A percentile compares a stretch with the other conserved stretches of the same genome.
Conservation (phyloP, 1,140 invertebrate species). For the Solenopsis invicta region DNA sequence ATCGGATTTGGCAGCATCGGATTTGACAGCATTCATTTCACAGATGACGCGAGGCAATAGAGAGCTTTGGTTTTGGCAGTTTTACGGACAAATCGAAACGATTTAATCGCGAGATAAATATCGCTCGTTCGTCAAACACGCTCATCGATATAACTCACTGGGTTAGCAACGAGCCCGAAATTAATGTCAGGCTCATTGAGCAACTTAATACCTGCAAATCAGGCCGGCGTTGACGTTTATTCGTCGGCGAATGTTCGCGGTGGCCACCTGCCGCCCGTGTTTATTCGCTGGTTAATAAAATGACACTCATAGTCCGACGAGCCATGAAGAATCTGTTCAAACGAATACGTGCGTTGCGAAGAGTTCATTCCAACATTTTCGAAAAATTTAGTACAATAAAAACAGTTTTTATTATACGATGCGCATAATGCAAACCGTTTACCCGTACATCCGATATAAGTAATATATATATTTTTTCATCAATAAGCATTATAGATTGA, state of each 20-base stretch:
- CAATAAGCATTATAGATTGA: not conserved
- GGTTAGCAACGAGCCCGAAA: conserved; percentile 40
- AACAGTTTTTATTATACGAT: too few relatives aligned
- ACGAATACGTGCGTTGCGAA: not conserved
- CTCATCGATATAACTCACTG: conserved; percentile 34
- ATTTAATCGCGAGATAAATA: conserved; percentile 59
- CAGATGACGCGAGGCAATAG: conserved; percentile 18
- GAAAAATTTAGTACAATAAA: conserved; percentile 11
- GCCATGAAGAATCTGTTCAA: conserved; percentile 37
- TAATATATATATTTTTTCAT: not conserved
- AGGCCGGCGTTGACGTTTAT: conserved; percentile 53
- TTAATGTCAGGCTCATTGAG: conserved; percentile 60
- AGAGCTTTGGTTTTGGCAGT: conserved; percentile 56
- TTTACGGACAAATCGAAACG: conserved; percentile 51
- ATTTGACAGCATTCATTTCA: conserved; percentile 42
- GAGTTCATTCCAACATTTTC: not conserved
- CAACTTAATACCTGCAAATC: conserved; percentile 60
- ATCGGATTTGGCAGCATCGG: not conserved
- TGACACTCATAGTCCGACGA: conserved; percentile 32
- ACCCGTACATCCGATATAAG: not conserved
- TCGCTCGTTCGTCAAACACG: conserved; percentile 43
- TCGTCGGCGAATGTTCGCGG: conserved; percentile 31
- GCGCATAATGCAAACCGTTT: conserved; percentile 5
- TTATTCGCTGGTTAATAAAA: conserved; percentile 62
- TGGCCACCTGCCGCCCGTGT: conserved; percentile 47